Conservation (phyloP, 2,797 vertebrate genomes). For the Gymnopithys bicolor region DNA sequence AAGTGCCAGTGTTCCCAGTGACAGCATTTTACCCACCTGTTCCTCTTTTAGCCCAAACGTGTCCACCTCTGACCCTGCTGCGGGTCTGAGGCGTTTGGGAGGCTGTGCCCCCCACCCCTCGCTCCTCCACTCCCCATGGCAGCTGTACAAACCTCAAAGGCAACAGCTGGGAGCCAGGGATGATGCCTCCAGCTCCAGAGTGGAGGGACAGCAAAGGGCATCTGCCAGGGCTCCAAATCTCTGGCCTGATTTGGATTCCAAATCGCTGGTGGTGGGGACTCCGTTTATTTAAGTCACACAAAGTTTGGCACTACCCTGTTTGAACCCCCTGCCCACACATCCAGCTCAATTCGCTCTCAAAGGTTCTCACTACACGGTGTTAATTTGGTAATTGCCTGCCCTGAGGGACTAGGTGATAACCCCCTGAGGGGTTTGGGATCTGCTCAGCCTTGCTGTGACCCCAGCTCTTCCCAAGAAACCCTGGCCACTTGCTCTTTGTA, state of each 20-base stretch:
- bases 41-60: constrained; percentile 48
- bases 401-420: neutral
- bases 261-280: neutral
- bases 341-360: neutral
- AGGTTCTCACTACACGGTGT: accelerated
- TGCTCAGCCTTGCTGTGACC: neutral
- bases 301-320: neutral
- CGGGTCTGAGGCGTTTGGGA: constrained; percentile 3
- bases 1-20: constrained; percentile 53
- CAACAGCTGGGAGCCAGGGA: constrained; percentile 81
- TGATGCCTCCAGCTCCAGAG: neutral
- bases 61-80: constrained; percentile 69
- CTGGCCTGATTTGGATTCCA: neutral
- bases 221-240: neutral
- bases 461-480: neutral
- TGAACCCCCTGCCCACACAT: neutral
- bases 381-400: neutral
- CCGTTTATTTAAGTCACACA: accelerated
- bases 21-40: constrained; percentile 67
- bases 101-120: neutral
- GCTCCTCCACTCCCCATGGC: constrained; percentile 54
- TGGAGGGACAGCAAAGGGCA: neutral
- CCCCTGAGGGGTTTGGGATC: neutral
- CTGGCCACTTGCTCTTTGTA: neutral
- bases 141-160: constrained; percentile 90